Conservation (phyloP, 2,888 invertebrate species). For the Endotricha flammealis region DNA sequence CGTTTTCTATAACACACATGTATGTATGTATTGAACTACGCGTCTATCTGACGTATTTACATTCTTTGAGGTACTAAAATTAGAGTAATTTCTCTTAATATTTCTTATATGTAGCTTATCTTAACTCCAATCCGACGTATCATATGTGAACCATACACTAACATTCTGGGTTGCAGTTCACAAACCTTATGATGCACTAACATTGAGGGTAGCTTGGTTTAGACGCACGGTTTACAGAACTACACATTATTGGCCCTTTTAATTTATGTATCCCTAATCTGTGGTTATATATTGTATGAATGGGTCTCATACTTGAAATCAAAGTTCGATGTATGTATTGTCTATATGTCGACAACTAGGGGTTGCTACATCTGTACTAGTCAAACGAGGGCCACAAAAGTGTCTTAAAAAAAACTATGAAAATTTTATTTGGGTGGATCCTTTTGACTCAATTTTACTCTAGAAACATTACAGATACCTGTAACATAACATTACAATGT, state of each 20-base stretch:
- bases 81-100: conserved; percentile 14
- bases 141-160: conserved; percentile 24
- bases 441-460: too few relatives aligned
- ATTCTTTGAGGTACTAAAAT: conserved; percentile 19
- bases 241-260: conserved; percentile 32
- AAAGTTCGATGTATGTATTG: too few relatives aligned
- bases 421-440: too few relatives aligned
- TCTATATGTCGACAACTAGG: too few relatives aligned
- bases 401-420: too few relatives aligned
- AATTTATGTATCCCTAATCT: conserved; percentile 45
- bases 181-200: conserved; percentile 12
- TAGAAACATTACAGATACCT: too few relatives aligned
- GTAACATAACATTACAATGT: too few relatives aligned
- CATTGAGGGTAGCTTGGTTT: conserved; percentile 36
- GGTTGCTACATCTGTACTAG: too few relatives aligned
- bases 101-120: conserved; percentile 26
- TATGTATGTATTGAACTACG: conserved; percentile 15
- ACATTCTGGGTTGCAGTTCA: conserved; percentile 16
- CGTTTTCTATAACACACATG: conserved; percentile 21
- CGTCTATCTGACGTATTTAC: conserved; percentile 12
- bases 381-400: too few relatives aligned
- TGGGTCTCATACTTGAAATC: too few relatives aligned
- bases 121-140: conserved; percentile 23
- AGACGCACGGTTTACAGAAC: conserved; percentile 27
- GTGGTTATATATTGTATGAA: conserved; percentile 31